These are phyloP conservation scores for Bombus consobrinus DNA, from an alignment of 1,140 invertebrate genomes.

Conservation along the genomic window DNA sequence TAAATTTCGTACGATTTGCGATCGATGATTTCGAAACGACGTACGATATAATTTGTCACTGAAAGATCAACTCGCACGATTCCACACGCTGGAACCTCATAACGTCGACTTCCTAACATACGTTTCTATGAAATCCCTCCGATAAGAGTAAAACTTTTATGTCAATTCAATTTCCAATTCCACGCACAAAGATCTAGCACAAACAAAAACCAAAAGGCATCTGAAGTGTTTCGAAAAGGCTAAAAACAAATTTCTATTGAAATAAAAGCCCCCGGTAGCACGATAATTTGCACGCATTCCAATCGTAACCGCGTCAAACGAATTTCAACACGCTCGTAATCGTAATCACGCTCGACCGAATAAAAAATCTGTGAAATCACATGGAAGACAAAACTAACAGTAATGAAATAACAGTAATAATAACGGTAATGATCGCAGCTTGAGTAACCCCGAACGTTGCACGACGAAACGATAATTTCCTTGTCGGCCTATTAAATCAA, in stretches of 20 bases:
- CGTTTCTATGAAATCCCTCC: not conserved
- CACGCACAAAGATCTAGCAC: not conserved
- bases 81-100: too few relatives aligned
- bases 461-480: not conserved
- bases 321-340: not conserved
- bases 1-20: too few relatives aligned
- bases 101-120: too few relatives aligned
- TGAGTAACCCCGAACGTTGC: not conserved
- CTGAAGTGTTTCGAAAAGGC: not conserved
- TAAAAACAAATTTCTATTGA: not conserved
- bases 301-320: not conserved
- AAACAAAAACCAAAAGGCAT: not conserved
- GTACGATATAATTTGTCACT: too few relatives aligned
- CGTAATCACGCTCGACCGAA: not conserved
- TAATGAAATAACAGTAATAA: conserved; percentile 4
- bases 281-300: not conserved
- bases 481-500: conserved; percentile 13
- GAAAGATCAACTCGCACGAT: too few relatives aligned
- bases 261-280: not conserved
- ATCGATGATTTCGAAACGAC: too few relatives aligned
- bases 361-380: not conserved
- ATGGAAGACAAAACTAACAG: not conserved
- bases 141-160: not conserved
- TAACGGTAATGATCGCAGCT: conserved; percentile 2
- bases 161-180: not conserved